These are phyloP conservation scores for Andrena bicolor DNA, from an alignment of 2,888 invertebrate genomes.

Conservation along the genomic window DNA sequence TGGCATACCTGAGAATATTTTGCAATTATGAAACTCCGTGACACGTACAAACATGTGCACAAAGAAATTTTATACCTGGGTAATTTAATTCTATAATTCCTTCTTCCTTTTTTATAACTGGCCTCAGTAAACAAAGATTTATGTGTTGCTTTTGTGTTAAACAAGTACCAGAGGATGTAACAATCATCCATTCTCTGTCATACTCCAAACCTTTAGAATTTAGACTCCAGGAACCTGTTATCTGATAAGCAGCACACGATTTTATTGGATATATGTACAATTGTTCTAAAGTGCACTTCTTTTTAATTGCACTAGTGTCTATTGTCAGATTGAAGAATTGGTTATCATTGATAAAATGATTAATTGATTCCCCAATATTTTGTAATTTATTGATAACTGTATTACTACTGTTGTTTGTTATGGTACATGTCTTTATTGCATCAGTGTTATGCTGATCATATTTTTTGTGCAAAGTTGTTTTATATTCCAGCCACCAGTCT, in stretches of 20 bases:
- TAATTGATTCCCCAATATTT: slow-evolving; percentile 25
- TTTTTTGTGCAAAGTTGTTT: slow-evolving; percentile 47
- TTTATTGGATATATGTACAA: slow-evolving; percentile 95
- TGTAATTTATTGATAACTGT: slow-evolving; percentile 31
- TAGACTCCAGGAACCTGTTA: slow-evolving; percentile 89
- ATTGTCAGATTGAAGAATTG: slow-evolving; percentile 12
- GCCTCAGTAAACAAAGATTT: slow-evolving; percentile 92
- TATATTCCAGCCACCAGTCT: slow-evolving; percentile 74
- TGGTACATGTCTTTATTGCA: neutral
- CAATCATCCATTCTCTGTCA: slow-evolving; percentile 98
- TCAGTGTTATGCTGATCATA: slow-evolving; percentile 33
- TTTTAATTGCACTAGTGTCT: neutral
- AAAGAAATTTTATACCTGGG: slow-evolving; percentile 86
- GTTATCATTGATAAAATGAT: slow-evolving; percentile 21
- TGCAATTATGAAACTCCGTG: neutral
- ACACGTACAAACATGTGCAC: neutral
- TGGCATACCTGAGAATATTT: slow-evolving; percentile 85
- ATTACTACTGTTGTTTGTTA: slow-evolving; percentile 4
- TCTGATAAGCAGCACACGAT: slow-evolving; percentile 93
- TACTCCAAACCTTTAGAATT: slow-evolving; percentile 92
- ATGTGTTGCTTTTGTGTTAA: slow-evolving; percentile 95
- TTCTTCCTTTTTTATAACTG: slow-evolving; percentile 88
- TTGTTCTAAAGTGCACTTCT: slow-evolving; percentile 79
- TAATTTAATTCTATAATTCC: slow-evolving; percentile 87
- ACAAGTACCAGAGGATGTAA: slow-evolving; percentile 92